Evolutionary conservation across 2,888 invertebrate genomes (phyloP).

Genomic region (Pachliopta kotzebuea): DNA sequence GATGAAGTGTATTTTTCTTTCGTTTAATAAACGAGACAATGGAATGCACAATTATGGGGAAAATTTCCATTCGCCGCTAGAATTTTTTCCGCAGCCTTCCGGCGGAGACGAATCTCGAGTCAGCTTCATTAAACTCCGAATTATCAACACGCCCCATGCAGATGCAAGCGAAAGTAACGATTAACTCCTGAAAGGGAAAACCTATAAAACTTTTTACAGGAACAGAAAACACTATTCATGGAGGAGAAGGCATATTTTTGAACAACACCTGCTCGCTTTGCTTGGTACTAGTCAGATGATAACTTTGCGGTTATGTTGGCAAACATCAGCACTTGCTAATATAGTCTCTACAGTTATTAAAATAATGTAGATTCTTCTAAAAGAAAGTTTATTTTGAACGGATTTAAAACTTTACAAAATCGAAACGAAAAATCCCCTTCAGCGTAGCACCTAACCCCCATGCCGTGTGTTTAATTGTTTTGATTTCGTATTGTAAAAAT

Average conservation of each 20-base stretch:
- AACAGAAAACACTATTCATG: constrained; percentile 40
- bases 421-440: constrained; percentile 62
- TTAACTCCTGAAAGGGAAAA: constrained; percentile 49
- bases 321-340: constrained; percentile 46
- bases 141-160: constrained; percentile 68
- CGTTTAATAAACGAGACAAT: constrained; percentile 72
- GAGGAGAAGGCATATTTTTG: constrained; percentile 56
- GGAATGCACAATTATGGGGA: constrained; percentile 73
- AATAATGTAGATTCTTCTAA: constrained; percentile 30
- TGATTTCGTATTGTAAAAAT: constrained; percentile 65
- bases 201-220: constrained; percentile 38
- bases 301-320: constrained; percentile 59
- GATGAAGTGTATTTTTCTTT: constrained; percentile 44
- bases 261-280: constrained; percentile 53
- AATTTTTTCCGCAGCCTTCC: constrained; percentile 71
- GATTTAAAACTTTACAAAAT: constrained; percentile 37
- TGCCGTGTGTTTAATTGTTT: constrained; percentile 72
- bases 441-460: constrained; percentile 55
- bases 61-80: constrained; percentile 70
- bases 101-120: constrained; percentile 62
- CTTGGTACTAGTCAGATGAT: constrained; percentile 67
- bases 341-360: constrained; percentile 38
- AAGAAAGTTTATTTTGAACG: neutral
- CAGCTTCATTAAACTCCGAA: constrained; percentile 77
- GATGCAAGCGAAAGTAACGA: constrained; percentile 66